phyloP scores from a whole-genome alignment of 2,113 vertebrate genomes.

The Prochilodus magdalenae region DNA sequence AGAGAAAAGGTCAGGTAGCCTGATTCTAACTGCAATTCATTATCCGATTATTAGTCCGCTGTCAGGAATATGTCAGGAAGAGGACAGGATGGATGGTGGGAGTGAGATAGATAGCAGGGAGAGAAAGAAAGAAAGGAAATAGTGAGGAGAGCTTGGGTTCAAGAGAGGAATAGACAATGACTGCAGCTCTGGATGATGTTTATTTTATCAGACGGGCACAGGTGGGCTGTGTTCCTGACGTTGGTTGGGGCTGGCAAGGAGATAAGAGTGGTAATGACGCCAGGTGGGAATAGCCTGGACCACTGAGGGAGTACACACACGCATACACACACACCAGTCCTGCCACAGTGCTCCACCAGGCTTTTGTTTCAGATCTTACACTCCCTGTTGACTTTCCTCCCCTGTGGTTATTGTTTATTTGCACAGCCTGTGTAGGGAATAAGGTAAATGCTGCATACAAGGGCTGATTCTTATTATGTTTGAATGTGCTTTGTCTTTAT shows the following conservation, averaged over 20 bases:
- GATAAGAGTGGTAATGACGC: constrained; percentile 76
- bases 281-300: constrained; percentile 65
- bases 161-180: constrained; percentile 50
- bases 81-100: constrained; percentile 28
- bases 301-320: constrained; percentile 1
- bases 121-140: not conserved
- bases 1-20: constrained; percentile 35
- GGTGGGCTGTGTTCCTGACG: constrained; percentile 67
- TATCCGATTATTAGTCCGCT: constrained; percentile 65
- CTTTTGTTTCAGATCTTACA: constrained; percentile 50
- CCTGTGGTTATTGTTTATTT: constrained; percentile 49
- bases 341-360: constrained; percentile 18
- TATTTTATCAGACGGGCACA: constrained; percentile 75
- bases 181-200: constrained; percentile 66
- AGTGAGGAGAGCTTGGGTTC: constrained; percentile 5
- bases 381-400: constrained; percentile 35
- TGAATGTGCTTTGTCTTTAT: constrained; percentile 37
- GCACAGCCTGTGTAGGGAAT: constrained; percentile 34
- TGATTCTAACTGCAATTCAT: constrained; percentile 68
- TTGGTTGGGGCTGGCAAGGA: constrained; percentile 59
- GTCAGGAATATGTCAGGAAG: constrained; percentile 51
- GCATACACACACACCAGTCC: not conserved
- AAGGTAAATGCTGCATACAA: constrained; percentile 49
- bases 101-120: constrained; percentile 8
- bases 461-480: constrained; percentile 38